Evolutionary conservation across 2,797 vertebrate genomes (phyloP).

Genomic region (Micropoecilia bifurca): DNA sequence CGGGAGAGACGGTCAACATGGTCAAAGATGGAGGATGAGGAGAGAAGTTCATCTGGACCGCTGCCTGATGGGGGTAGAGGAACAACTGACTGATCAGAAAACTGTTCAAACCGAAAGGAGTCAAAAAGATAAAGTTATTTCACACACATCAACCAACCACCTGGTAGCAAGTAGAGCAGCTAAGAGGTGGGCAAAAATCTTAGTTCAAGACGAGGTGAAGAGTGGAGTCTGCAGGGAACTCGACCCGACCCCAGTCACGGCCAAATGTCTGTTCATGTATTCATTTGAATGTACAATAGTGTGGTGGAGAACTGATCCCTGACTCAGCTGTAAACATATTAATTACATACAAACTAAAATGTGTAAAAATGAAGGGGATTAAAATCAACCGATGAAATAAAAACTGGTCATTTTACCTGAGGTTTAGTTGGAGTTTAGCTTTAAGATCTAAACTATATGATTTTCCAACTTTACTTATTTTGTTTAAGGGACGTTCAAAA

Average conservation of each 20-base stretch:
- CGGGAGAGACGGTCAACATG: constrained; percentile 94
- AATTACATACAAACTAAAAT: background rate
- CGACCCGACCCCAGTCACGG: too few species aligned
- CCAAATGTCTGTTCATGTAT: too few species aligned
- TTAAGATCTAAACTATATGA: too few species aligned
- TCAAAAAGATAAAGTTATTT: background rate
- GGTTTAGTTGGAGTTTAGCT: too few species aligned
- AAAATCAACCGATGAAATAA: too few species aligned
- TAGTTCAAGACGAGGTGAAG: background rate
- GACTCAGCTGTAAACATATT: too few species aligned
- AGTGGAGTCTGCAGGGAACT: background rate
- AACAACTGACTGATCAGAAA: background rate
- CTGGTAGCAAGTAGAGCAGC: background rate
- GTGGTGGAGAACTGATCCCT: too few species aligned
- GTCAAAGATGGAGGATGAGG: constrained; percentile 96
- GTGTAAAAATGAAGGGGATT: background rate
- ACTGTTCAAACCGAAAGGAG: background rate
- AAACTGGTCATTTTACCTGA: too few species aligned
- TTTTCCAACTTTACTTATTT: too few species aligned
- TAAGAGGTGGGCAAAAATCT: background rate
- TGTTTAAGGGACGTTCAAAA: too few species aligned
- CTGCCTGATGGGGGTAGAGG: constrained; percentile 66
- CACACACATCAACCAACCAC: background rate
- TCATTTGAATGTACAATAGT: too few species aligned
- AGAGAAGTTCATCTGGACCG: constrained; percentile 88